Base-by-base conservation (phyloP, 2,888 invertebrate genomes). In the Drosophila setosimentum region DNA sequence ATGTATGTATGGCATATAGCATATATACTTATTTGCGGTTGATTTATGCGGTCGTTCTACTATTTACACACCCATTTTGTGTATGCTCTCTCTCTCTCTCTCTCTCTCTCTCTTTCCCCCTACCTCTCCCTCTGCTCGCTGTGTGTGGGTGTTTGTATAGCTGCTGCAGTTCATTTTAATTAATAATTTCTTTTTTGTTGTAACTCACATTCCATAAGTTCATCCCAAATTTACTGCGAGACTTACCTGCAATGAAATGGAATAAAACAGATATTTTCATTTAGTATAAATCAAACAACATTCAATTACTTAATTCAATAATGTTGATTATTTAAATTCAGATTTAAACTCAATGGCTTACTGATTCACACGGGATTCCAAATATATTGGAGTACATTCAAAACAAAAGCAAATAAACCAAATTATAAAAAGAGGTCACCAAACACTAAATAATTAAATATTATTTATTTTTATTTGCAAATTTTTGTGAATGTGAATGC, bases 21-120 rank as follows among this genome's bases (percentile, higher is more conserved):
- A 37, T 50, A 33, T 51, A 40, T 45, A 60, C 67, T 73, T 82
- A 76, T 79, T 75, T 87, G 87, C 69, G 89, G 87, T 79, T 87
- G 89, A 88, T 87, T 87, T 89, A 87, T 87, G 87, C 73, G 87
- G 89, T 88, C 81, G 78, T 76, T 83, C 79, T 70, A 30, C 57
- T 57, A 87, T 79, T 86, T 83, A 70, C 76, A 83, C 59, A 72
- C 76, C 71, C 62, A 73, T 69, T 66, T 62, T 37, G 35, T 59
- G 49, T 45, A 16, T 68, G 8, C 21, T 45, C 2, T 7, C 7
- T 7, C 16, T 45, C 45, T 2, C 3, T 16, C 0, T 13, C 1
- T 21, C 13, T 21, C 13, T 13, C 0, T 7, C 7, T 21, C 3
- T 21, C 2, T 50, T 13, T n/a, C 24, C 62, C n/a, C 0, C 13